Base-by-base conservation (phyloP, 2,113 vertebrate species). In the Peromyscus polionotus region DNA sequence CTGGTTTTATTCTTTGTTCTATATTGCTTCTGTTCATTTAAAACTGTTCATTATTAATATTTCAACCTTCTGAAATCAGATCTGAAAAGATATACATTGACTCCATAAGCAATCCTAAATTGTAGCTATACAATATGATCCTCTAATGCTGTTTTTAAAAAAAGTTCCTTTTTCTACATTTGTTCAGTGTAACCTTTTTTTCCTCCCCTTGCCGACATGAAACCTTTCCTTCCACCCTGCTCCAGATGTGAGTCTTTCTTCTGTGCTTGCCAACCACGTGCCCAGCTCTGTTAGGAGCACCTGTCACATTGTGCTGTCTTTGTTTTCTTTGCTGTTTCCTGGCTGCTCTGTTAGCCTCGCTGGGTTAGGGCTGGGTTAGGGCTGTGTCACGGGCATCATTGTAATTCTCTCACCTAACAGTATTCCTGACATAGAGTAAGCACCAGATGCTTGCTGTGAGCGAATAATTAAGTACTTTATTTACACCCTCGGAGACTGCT, bases 381-480 rank as follows among this genome's bases (percentile, higher is more conserved):
- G 61, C 65, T 79, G 2, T 79, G 85, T 51, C 68, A 16, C 20
- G 57, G 91, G 39, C 76, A 13, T 94, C 81, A 45, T 28, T 92
- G n/a, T 91, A 36, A 39, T 84, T 92, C 84, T 73, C 45, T 91
- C 45, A 73, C n/a, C 42, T 59, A 45, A 68, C 61, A 90, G 0
- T 70, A 22, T 84, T 48, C 54, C 77, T 90, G 48, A 61, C 45
- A 4, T 39, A 48, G 0, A 65, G 70, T 93, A 61, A 87, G 67
- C 31, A 57, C 39, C 87, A 95, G 93, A 63, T 65, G 14, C 31
- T 85, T 73, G 14, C 92, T 87, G 94, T 54, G 73, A 90, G 86
- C 89, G 83, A 95, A 88, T 85, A 92, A 85, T 59, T 84, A 84
- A 97, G 93, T 72, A 36, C 36, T 89, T 88, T 36, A 28, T 86